Evolutionary conservation across 2,797 vertebrate species (phyloP).

Genomic region (Galaxias olidus): DNA sequence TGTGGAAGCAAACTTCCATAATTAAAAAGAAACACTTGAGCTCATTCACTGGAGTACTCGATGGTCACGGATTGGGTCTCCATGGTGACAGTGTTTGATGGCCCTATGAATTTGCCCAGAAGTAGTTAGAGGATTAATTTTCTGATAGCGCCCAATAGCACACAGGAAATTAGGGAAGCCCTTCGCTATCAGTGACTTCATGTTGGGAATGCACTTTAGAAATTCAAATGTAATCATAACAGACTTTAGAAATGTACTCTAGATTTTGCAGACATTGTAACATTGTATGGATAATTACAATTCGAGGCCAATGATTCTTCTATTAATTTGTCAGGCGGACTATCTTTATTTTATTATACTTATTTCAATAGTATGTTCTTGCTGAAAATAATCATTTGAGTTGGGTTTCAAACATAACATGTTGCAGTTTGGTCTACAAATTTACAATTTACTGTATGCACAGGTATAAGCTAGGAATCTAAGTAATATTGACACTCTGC

Average conservation of each 20-base stretch:
- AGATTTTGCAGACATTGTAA: conserved; percentile 29
- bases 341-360: conserved; percentile 32
- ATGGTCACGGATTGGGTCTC: conserved; percentile 38
- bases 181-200: conserved; percentile 25
- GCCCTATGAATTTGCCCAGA: conserved; percentile 29
- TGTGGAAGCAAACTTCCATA: conserved; percentile 34
- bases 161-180: conserved; percentile 24
- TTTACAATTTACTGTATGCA: conserved; percentile 25
- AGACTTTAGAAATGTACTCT: conserved; percentile 17
- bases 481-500: conserved; percentile 16
- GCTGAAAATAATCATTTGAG: conserved; percentile 17
- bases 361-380: too few species aligned
- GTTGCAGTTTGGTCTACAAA: conserved; percentile 15
- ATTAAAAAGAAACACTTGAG: conserved; percentile 51
- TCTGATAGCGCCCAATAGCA: conserved; percentile 31
- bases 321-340: conserved; percentile 10
- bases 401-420: conserved; percentile 15
- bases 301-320: conserved; percentile 25
- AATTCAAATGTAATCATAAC: conserved; percentile 26
- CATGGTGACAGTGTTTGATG: conserved; percentile 46
- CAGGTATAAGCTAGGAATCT: conserved; percentile 36
- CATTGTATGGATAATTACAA: conserved; percentile 44
- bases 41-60: conserved; percentile 15
- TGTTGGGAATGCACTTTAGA: conserved; percentile 9
- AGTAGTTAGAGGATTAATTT: conserved; percentile 47